Evolutionary conservation across 2,888 invertebrate genomes (phyloP).

Genomic region (Oscheius onirici): DNA sequence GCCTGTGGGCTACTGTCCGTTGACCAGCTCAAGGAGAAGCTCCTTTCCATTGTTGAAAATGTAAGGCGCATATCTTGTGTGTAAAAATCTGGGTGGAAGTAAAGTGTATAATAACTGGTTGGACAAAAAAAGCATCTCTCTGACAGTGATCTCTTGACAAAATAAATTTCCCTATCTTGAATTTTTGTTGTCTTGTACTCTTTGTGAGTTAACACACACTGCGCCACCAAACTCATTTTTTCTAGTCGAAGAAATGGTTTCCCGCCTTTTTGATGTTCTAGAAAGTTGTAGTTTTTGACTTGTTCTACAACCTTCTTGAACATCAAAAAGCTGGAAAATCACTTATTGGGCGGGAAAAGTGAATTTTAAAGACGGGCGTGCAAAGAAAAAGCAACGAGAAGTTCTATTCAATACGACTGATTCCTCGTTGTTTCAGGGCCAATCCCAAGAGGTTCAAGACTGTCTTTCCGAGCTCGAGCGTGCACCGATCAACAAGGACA

Average conservation of each 20-base stretch:
- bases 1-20: conserved; percentile 47
- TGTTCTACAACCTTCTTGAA: too few species aligned
- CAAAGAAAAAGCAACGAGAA: conserved; percentile 8
- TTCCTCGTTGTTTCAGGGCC: conserved; percentile 28
- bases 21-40: conserved; percentile 66
- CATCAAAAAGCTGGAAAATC: too few species aligned
- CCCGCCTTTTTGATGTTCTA: too few species aligned
- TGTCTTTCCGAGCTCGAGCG: conserved; percentile 54
- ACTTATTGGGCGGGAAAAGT: too few species aligned
- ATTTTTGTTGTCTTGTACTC: background rate
- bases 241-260: too few species aligned
- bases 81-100: background rate
- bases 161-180: background rate
- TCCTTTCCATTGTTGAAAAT: conserved; percentile 63
- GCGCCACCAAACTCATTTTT: too few species aligned
- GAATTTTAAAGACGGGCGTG: too few species aligned
- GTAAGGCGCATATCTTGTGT: conserved; percentile 54
- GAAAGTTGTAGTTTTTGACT: too few species aligned
- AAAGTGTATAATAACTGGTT: background rate
- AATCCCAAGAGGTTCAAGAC: conserved; percentile 11
- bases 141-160: background rate
- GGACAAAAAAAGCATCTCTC: background rate
- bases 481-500: conserved; percentile 51
- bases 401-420: background rate
- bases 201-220: background rate